These are phyloP conservation scores for Daktulosphaira vitifoliae DNA, from an alignment of 1,140 invertebrate species.

Conservation along the genomic window DNA sequence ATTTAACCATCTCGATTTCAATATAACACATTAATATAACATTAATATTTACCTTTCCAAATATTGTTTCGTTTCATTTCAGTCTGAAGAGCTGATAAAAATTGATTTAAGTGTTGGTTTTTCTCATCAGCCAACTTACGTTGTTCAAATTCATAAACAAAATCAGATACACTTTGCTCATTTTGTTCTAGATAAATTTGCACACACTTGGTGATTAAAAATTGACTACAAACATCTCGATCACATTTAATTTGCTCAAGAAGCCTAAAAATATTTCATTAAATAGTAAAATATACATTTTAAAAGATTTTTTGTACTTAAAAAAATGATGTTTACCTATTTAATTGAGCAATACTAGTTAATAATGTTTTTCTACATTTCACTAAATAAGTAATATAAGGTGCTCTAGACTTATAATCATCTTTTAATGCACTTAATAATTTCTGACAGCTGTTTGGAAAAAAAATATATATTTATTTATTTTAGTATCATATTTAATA, in stretches of 20 bases:
- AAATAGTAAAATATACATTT: neutral
- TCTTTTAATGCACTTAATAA: slow-evolving; percentile 68
- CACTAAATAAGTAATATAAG: slow-evolving; percentile 78
- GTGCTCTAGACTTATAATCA: slow-evolving; percentile 67
- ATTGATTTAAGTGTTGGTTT: slow-evolving; percentile 60
- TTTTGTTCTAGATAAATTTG: slow-evolving; percentile 66
- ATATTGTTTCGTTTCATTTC: slow-evolving; percentile 59
- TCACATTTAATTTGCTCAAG: slow-evolving; percentile 59
- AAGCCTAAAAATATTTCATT: slow-evolving; percentile 45
- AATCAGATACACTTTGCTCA: slow-evolving; percentile 55
- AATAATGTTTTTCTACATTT: slow-evolving; percentile 72
- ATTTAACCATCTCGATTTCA: too few relatives aligned
- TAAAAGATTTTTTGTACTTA: too few relatives aligned
- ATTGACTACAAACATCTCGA: slow-evolving; percentile 63
- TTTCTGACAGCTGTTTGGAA: slow-evolving; percentile 54
- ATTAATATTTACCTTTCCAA: slow-evolving; percentile 42
- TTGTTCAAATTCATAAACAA: slow-evolving; percentile 67
- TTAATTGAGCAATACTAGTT: slow-evolving; percentile 66
- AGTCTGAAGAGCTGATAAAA: slow-evolving; percentile 50
- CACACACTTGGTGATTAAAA: slow-evolving; percentile 70
- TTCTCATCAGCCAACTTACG: slow-evolving; percentile 73
- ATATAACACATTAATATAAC: too few relatives aligned
- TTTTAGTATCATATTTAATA: too few relatives aligned
- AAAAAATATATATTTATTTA: slow-evolving; percentile 37
- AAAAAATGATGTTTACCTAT: slow-evolving; percentile 49